These are phyloP conservation scores for Leuciscus waleckii DNA, from an alignment of 2,797 vertebrate genomes.

Conservation along the genomic window DNA sequence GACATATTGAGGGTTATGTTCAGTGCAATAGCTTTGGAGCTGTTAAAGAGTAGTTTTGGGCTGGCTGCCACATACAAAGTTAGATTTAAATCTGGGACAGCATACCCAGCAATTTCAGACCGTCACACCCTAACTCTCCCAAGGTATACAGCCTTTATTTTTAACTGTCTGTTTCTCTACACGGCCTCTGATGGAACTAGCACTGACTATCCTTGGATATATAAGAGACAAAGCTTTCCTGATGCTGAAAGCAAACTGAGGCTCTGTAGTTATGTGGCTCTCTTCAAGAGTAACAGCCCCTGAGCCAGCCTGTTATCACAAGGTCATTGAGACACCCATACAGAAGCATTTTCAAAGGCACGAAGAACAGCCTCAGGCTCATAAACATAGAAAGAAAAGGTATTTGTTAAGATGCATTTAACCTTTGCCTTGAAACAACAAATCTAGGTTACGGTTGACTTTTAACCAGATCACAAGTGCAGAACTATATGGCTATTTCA, in stretches of 20 bases:
- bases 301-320: conserved; percentile 44
- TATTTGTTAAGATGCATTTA: conserved; percentile 29
- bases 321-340: conserved; percentile 60
- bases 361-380: conserved; percentile 53
- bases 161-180: conserved; percentile 68
- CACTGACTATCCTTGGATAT: conserved; percentile 42
- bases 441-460: neutral
- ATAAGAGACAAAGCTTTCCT: conserved; percentile 49
- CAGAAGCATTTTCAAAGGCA: conserved; percentile 57
- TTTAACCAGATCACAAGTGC: neutral
- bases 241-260: conserved; percentile 38
- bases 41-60: conserved; percentile 63
- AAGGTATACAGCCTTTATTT: conserved; percentile 77
- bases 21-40: conserved; percentile 41
- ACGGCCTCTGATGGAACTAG: conserved; percentile 41
- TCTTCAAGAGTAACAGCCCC: conserved; percentile 47
- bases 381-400: conserved; percentile 53
- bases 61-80: conserved; percentile 69
- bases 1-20: conserved; percentile 55
- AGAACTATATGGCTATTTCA: neutral
- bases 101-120: conserved; percentile 79
- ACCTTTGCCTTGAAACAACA: conserved; percentile 22
- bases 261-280: conserved; percentile 41
- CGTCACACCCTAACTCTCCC: conserved; percentile 77
- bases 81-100: conserved; percentile 72